These are phyloP conservation scores for Mormyrops boulengeri DNA, from an alignment of 2,797 vertebrate genomes.

Conservation along the genomic window DNA sequence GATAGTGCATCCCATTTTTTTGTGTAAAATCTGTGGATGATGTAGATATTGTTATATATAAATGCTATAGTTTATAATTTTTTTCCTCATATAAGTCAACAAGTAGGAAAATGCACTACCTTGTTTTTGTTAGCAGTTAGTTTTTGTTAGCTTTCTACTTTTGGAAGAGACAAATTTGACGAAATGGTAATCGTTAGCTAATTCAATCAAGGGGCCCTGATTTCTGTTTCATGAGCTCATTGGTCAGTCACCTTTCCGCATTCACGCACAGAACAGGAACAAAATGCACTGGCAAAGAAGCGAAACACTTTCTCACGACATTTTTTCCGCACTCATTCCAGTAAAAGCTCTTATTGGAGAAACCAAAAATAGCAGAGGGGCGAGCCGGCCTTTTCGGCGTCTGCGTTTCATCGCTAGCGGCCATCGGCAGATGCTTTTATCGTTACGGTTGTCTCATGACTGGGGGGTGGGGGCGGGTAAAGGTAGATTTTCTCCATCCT, in stretches of 20 bases:
- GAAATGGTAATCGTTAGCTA: neutral
- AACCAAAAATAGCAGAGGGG: conserved; percentile 47
- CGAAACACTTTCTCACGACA: conserved; percentile 33
- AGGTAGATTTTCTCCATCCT: conserved; percentile 32
- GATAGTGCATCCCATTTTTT: neutral
- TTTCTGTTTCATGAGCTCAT: conserved; percentile 26
- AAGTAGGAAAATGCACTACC: neutral
- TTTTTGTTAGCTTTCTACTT: neutral
- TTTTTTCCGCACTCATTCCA: conserved; percentile 50
- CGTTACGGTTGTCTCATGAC: conserved; percentile 32
- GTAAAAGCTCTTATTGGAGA: conserved; percentile 39
- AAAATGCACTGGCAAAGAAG: conserved; percentile 44
- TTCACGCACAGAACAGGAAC: conserved; percentile 31
- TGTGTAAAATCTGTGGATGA: neutral
- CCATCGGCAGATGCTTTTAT: conserved; percentile 39
- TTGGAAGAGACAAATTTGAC: neutral
- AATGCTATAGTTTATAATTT: neutral
- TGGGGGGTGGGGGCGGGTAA: conserved; percentile 7
- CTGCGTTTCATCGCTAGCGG: conserved; percentile 24
- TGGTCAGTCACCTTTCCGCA: conserved; percentile 38
- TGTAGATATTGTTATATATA: neutral
- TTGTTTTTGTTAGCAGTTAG: neutral
- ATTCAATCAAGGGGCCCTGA: conserved; percentile 7
- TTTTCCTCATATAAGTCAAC: neutral
- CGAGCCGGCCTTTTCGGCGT: conserved; percentile 42